Base-by-base conservation (phyloP, 2,888 invertebrate genomes). In the Drosophila antonietae region DNA sequence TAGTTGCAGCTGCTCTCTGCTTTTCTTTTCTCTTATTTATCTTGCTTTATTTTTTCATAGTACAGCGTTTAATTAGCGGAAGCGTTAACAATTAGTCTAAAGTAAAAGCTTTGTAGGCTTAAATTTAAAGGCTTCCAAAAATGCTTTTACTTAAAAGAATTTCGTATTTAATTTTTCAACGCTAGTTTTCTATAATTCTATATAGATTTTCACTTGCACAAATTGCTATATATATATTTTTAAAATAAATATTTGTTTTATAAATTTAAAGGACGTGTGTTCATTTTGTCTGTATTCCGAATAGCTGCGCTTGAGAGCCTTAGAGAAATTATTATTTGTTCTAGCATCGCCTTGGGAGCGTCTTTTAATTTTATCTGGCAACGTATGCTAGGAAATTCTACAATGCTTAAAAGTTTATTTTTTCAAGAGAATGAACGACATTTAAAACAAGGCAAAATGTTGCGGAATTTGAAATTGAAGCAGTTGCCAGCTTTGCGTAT, bases 41-140 rank as follows among this genome's bases (percentile, higher is more conserved):
- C 28, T 58, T 59, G 31, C 28, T 64, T 43, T 37, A 20, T 33
- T 53, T 31, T 12, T 51, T 15, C 56, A 10, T 63, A n/a, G 43
- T 51, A 37, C 51, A 37, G 53, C 62, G 68, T 64, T 78, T 79
- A 77, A 79, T 77, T 77, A 67, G 75, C 70, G 61, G 61, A 60
- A 60, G 31, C 51, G 59, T 23, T 41, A 31, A 39, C 41, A 60
- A 33, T 58, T 58, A 46, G 46, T 10, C 46, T 12, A n/a, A 35
- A 23, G 46, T n/a, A 43, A 43, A 56, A 28, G 33, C 15, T 43
- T 18, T 5, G 14, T 14, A 18, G 31, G 14, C 20, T 4, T n/a
- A 46, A n/a, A 39, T 28, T 14, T 1, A 10, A 2, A n/a, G 31
- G 18, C 37, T 9, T 14, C 3, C 9, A 9, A 28, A 37, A 2